Conservation (phyloP, 92 coral and sea anemone species). For the Palythoa heliodiscus region DNA sequence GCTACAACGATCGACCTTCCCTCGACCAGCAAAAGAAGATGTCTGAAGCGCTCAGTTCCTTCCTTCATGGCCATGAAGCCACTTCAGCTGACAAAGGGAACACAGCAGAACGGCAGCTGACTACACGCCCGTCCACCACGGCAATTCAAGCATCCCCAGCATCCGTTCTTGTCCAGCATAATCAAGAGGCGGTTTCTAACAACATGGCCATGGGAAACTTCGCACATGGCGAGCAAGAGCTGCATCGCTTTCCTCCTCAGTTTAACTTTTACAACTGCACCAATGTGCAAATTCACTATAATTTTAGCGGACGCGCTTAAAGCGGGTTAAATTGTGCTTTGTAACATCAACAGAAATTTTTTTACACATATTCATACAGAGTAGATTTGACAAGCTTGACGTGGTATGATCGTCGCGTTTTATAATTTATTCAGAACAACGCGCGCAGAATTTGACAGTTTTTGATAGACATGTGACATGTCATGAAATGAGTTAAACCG, state of each 20-base stretch:
- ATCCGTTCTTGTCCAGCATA: conserved; percentile 43
- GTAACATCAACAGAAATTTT: neutral
- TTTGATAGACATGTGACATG: no score
- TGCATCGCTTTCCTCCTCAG: neutral
- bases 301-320: neutral
- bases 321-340: neutral
- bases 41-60: conserved; percentile 8
- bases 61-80: conserved; percentile 28
- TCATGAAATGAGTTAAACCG: no score
- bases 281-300: neutral
- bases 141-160: conserved; percentile 38
- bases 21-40: neutral
- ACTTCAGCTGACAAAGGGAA: conserved; percentile 36
- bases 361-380: neutral
- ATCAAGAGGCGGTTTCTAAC: conserved; percentile 42
- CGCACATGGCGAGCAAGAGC: neutral
- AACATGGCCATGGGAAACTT: no score
- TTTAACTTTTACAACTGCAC: conserved; percentile 2
- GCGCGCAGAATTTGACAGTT: no score
- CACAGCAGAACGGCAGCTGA: conserved; percentile 40
- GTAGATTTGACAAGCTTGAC: neutral
- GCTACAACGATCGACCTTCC: neutral
- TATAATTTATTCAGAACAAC: no score
- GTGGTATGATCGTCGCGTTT: no score
- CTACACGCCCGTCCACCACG: conserved; percentile 43